Conservation (phyloP, 2,113 vertebrate genomes). For the Chrysemys picta region DNA sequence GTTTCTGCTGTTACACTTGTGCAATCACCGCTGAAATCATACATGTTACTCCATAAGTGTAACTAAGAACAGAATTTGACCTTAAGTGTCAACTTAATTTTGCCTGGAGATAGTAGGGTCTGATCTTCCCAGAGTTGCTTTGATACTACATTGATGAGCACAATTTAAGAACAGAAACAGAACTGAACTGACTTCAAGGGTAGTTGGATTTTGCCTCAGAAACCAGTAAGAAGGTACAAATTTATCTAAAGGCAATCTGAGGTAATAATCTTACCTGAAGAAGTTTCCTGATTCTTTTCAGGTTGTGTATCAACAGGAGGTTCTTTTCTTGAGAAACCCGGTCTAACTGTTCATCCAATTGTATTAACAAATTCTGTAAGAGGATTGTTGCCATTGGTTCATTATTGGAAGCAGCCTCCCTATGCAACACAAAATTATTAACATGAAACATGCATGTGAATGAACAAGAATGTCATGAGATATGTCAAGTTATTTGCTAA, state of each 20-base stretch:
- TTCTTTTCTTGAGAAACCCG: constrained; percentile 90
- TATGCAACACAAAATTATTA: constrained; percentile 48
- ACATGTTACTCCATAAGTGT: not conserved
- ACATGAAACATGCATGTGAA: not conserved
- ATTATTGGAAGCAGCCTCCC: constrained; percentile 88
- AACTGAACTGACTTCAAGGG: not conserved
- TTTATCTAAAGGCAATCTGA: not conserved
- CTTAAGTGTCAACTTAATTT: not conserved
- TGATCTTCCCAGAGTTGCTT: not conserved
- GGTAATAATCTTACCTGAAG: constrained; percentile 84
- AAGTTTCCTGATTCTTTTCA: constrained; percentile 94
- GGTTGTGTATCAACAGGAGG: constrained; percentile 94
- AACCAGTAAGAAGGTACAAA: not conserved
- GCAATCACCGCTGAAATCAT: not conserved
- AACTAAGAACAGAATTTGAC: not conserved
- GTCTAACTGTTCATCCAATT: constrained; percentile 90
- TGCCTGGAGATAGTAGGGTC: not conserved
- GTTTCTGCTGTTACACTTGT: not conserved
- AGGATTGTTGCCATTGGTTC: constrained; percentile 91
- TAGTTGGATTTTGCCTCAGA: not conserved
- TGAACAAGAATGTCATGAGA: not conserved
- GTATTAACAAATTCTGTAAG: constrained; percentile 89
- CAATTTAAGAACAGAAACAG: not conserved
- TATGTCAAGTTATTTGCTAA: not conserved
- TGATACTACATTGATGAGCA: fast-evolving